A percentile compares a stretch with the other conserved stretches of the same genome.
Evolutionary conservation across 2,888 invertebrate species (phyloP).

Genomic region (Kryphioiulus occultus): DNA sequence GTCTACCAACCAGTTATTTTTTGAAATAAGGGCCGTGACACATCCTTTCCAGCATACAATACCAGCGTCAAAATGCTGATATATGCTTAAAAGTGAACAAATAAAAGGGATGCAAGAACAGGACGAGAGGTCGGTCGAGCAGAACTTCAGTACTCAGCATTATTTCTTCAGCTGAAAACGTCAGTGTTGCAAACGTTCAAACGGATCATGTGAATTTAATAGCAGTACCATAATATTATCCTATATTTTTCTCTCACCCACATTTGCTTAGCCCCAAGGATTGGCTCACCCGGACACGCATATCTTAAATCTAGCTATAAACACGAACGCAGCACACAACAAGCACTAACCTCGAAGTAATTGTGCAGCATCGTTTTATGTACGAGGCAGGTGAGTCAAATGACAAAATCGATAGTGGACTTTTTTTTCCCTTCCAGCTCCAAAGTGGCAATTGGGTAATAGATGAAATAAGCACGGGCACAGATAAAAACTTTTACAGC

Average conservation of each 20-base stretch:
- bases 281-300: conserved; percentile 14
- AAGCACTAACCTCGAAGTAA: conserved; percentile 29
- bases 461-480: conserved; percentile 32
- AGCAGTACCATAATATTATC: background rate
- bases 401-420: conserved; percentile 8
- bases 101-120: background rate
- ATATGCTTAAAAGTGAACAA: conserved; percentile 36
- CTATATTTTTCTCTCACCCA: background rate
- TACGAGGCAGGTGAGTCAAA: conserved; percentile 33
- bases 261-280: background rate
- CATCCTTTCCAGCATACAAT: background rate
- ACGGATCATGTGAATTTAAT: background rate
- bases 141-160: conserved; percentile 28
- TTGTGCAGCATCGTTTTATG: conserved; percentile 15
- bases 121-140: conserved; percentile 16
- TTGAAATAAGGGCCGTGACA: background rate
- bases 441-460: conserved; percentile 39
- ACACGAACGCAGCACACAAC: background rate
- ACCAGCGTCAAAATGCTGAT: conserved; percentile 6
- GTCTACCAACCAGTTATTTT: background rate
- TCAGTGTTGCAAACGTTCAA: background rate
- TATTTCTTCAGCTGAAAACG: background rate
- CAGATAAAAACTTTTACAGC: conserved; percentile 33
- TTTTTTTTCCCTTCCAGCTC: background rate
- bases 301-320: conserved; percentile 27